Percentiles rank a stretch among this genome's conserved stretches.
These are phyloP conservation scores for Pogoniulus pusillus DNA, from an alignment of 2,797 vertebrate species.

Conservation along the genomic window DNA sequence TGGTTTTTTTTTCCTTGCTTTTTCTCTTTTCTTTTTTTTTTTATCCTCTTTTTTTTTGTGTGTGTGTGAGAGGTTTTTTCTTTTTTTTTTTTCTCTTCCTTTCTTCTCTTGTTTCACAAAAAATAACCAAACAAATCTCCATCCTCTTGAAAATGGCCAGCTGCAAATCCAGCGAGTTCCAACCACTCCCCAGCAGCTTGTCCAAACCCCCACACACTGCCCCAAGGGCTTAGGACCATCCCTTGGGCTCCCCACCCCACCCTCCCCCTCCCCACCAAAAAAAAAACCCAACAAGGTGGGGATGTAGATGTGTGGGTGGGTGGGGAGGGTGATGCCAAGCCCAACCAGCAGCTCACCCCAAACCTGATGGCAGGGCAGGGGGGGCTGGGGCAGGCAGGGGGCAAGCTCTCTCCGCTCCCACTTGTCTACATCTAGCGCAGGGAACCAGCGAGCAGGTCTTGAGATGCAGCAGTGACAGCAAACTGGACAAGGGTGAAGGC, in stretches of 20 bases:
- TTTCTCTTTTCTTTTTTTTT: too few species aligned
- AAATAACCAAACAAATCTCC: neutral
- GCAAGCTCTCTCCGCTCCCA: constrained; percentile 15
- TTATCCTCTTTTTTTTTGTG: neutral
- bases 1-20: neutral
- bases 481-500: neutral
- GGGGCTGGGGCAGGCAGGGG: neutral
- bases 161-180: neutral
- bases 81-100: neutral
- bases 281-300: too few species aligned
- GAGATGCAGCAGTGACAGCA: constrained; percentile 36
- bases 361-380: neutral
- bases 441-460: neutral
- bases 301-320: neutral
- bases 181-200: neutral
- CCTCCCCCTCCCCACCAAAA: too few species aligned
- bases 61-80: too few species aligned
- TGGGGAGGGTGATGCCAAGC: neutral
- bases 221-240: neutral
- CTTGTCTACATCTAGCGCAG: constrained; percentile 20
- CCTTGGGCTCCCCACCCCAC: neutral
- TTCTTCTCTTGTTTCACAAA: neutral
- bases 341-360: neutral
- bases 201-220: neutral
- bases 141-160: constrained; percentile 42